These are phyloP conservation scores for Sceloporus tristichus DNA, from an alignment of 2,113 vertebrate genomes.

Conservation along the genomic window DNA sequence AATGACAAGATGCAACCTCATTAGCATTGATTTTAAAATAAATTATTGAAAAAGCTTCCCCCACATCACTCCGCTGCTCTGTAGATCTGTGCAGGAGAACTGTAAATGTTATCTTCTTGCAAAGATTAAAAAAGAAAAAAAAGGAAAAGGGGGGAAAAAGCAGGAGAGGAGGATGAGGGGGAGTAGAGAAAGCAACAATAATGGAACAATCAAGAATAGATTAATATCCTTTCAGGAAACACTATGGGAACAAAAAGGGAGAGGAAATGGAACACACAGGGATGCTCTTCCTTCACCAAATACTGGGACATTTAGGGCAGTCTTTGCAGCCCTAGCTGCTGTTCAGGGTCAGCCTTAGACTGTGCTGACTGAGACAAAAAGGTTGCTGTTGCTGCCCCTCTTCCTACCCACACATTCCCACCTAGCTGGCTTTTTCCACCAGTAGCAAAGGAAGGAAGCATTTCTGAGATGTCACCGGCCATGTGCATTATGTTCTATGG, in stretches of 20 bases:
- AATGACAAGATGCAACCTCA: conserved; percentile 78
- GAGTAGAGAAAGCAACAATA: not conserved
- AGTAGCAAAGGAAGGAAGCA: not conserved
- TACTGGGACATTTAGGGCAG: not conserved
- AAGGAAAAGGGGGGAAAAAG: not conserved
- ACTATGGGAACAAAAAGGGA: conserved; percentile 36
- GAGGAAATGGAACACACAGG: conserved; percentile 12
- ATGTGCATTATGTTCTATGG: not conserved
- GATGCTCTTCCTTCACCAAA: not conserved
- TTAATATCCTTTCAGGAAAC: conserved; percentile 48
- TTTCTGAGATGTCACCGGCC: no score
- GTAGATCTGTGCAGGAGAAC: conserved; percentile 79
- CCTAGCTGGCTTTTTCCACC: not conserved
- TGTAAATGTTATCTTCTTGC: conserved; percentile 61
- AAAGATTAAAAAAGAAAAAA: conserved; percentile 53
- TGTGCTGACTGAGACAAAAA: conserved; percentile 7
- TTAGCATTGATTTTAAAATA: conserved; percentile 87
- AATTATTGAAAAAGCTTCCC: conserved; percentile 83
- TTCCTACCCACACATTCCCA: not conserved
- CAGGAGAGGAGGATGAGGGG: no score
- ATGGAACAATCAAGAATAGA: conserved; percentile 52
- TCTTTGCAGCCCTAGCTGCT: not conserved
- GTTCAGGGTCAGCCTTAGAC: not conserved
- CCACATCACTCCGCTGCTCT: conserved; percentile 70
- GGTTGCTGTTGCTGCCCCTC: no score